These are phyloP conservation scores for Sebastes schlegelii DNA, from an alignment of 2,113 vertebrate species.

Conservation along the genomic window DNA sequence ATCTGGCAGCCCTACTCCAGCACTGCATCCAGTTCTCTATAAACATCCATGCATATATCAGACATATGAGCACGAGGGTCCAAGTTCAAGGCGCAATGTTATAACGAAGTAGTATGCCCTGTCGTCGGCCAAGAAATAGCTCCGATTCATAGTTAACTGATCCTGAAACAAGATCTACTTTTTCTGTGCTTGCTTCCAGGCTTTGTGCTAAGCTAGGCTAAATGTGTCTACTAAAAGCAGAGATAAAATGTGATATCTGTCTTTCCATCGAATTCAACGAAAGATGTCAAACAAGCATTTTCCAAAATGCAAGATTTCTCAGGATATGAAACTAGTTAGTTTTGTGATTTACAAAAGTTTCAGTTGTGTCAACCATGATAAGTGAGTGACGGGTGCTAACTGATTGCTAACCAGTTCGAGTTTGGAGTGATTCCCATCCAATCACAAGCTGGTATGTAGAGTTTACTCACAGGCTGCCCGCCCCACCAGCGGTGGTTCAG, in stretches of 20 bases:
- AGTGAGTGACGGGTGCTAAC: not conserved
- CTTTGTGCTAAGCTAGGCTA: not conserved
- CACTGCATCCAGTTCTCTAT: too few relatives aligned
- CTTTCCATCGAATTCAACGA: not conserved
- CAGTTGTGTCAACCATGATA: not conserved
- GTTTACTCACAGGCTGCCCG: slow-evolving; percentile 93
- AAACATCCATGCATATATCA: too few relatives aligned
- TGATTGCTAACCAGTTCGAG: not conserved
- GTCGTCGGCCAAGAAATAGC: not conserved
- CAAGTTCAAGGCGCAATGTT: too few relatives aligned
- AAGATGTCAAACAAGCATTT: not conserved
- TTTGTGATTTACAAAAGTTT: not conserved
- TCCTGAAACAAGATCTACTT: not conserved
- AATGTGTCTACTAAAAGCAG: not conserved
- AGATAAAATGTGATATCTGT: not conserved
- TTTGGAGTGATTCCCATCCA: not conserved
- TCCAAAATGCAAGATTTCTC: too few relatives aligned
- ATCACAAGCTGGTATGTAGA: not conserved
- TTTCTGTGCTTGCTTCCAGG: not conserved
- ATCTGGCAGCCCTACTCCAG: too few relatives aligned
- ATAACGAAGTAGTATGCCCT: too few relatives aligned
- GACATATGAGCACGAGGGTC: too few relatives aligned
- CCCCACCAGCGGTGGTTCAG: slow-evolving; percentile 99
- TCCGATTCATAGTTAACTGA: not conserved
- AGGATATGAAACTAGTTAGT: not conserved